Base-by-base conservation (phyloP, 1,140 invertebrate genomes). In the Ctenoplectra terminalis region DNA sequence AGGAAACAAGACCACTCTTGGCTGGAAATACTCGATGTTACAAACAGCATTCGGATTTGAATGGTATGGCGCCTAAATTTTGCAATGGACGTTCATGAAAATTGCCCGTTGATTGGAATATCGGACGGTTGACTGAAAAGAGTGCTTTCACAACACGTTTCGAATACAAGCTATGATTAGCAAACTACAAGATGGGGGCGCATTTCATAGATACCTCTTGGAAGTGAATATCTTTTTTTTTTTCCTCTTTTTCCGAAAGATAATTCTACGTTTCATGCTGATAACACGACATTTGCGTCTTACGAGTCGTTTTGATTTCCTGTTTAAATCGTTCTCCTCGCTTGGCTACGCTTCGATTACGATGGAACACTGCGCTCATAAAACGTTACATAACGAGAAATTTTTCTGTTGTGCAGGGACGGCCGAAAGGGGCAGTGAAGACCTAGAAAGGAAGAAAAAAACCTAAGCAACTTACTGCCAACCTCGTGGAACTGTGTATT, bases 351-450 rank as follows among this genome's bases (percentile, higher is more conserved):
- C 70, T 72, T 72, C 70, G 26, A 58, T 58, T 34, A 31, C 56
- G 56, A 46, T 46, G 56, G 43, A 34, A 73, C 56, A 72, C 20
- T 13, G 50, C 20, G 54, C 6, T 72, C 70, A 31, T 58, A 56
- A 29, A 29, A 60, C 17, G 31, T 74, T 48, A 61, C 29, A 20
- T 50, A 74, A 74, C 43, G 43, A 48, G 72, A 66, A 76, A 76
- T 31, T 66, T 66, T 54, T 43, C 31, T 26, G 61, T 43, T 43
- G n/a, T 13, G 60, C 20, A 3, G 5, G 61, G 26, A 67, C 34
- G 37, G 61, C 48, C 61, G 48, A 76, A 67, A 67, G 26, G 43
- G 61, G 20, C 74, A 67, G 61, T 31, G 74, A 56, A 54, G 34
- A 70, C 48, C 6, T 20, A 4, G 4, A 37, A 43, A 43, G 20